These are phyloP conservation scores for Phoeniculus purpureus DNA, from an alignment of 2,797 vertebrate species.

Conservation along the genomic window DNA sequence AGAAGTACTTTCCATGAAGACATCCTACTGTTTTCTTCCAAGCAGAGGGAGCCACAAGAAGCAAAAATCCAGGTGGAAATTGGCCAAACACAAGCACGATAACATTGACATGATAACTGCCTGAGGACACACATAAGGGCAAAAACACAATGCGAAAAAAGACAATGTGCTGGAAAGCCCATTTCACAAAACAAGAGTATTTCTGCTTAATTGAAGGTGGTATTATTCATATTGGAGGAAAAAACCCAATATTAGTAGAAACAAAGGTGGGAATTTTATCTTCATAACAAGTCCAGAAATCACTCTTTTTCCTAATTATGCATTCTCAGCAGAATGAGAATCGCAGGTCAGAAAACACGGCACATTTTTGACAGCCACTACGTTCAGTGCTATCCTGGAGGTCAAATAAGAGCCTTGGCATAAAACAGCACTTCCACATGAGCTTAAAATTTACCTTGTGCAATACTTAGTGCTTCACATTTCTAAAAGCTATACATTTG, in stretches of 20 bases:
- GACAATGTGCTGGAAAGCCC: not conserved
- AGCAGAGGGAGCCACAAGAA: not conserved
- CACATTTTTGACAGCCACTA: not conserved
- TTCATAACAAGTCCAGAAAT: not conserved
- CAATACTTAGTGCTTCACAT: not conserved
- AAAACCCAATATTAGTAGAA: rapidly evolving
- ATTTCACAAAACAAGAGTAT: not conserved
- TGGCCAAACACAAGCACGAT: not conserved
- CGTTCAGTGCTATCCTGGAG: not conserved
- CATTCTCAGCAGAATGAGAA: not conserved
- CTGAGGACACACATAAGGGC: not conserved
- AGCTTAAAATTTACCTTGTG: not conserved
- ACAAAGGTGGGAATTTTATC: not conserved
- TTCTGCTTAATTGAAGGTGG: not conserved
- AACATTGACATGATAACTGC: not conserved
- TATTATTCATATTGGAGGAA: not conserved
- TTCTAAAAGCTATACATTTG: not conserved
- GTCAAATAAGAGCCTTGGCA: not conserved
- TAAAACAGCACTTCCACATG: not conserved
- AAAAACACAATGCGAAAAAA: not conserved
- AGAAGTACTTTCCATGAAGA: not conserved
- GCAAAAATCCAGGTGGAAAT: not conserved
- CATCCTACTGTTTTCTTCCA: not conserved
- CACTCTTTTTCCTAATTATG: not conserved
- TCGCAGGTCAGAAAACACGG: not conserved